Percentiles rank a stretch among this genome's conserved stretches.
These are phyloP conservation scores for Heliocidaris tuberculata DNA, from an alignment of 35 echinoderm and acorn worm genomes.

Conservation along the genomic window DNA sequence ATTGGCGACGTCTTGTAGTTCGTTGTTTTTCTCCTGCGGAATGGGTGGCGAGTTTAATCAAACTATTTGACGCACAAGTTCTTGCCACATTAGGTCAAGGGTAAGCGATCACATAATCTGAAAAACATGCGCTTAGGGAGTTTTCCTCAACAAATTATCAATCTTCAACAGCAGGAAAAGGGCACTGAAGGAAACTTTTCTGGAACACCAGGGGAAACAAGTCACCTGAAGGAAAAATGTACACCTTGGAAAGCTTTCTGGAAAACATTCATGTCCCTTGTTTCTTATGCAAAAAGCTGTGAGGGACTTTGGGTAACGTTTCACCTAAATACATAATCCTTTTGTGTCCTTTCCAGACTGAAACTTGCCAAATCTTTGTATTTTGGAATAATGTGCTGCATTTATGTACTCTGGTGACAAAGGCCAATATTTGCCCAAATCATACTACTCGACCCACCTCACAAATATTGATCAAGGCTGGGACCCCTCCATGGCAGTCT, in stretches of 20 bases:
- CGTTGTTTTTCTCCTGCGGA: background rate
- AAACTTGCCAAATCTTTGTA: background rate
- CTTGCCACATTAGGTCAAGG: background rate
- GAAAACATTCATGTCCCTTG: too few species aligned
- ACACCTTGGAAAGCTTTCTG: background rate
- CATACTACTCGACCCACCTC: conserved; percentile 16
- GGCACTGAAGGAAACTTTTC: background rate
- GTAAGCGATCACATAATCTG: background rate
- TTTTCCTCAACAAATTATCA: background rate
- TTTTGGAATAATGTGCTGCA: conserved; percentile 18
- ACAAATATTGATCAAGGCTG: conserved; percentile 34
- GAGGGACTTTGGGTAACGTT: background rate
- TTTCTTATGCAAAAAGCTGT: background rate
- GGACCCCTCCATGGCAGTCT: background rate
- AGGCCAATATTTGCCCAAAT: conserved; percentile 33
- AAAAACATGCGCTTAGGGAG: background rate
- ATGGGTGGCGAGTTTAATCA: background rate
- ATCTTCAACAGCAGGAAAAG: background rate
- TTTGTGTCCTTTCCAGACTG: background rate
- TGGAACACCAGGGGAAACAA: background rate
- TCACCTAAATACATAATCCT: background rate
- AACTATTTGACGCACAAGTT: background rate
- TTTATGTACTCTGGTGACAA: conserved; percentile 29
- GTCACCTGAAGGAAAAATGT: background rate
- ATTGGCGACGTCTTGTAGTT: background rate